Evolutionary conservation across 2,797 vertebrate species (phyloP).

Genomic region (Myotis findleyi): DNA sequence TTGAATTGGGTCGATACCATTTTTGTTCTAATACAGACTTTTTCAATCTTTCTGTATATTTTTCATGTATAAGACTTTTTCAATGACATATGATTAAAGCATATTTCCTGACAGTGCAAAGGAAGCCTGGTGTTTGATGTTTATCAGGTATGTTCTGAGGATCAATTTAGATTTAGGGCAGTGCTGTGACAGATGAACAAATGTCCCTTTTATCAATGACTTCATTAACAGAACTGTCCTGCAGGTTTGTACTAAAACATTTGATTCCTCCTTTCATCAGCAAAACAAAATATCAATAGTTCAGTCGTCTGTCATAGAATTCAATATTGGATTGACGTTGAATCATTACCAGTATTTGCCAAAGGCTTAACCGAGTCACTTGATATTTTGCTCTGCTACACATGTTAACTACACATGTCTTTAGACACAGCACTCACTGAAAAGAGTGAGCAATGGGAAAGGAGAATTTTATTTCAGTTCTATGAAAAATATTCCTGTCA

Average conservation of each 20-base stretch:
- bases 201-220: background rate
- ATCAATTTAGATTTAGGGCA: slow-evolving; percentile 2
- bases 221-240: slow-evolving; percentile 49
- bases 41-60: background rate
- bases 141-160: background rate
- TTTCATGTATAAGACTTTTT: background rate
- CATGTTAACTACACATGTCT: slow-evolving; percentile 22
- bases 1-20: background rate
- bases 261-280: slow-evolving; percentile 53
- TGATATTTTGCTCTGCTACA: background rate
- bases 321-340: slow-evolving; percentile 53
- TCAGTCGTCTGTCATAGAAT: slow-evolving; percentile 24
- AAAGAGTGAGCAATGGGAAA: background rate
- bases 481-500: background rate
- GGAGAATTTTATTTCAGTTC: background rate
- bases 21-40: background rate
- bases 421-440: background rate
- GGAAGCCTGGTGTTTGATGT: background rate
- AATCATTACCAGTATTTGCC: slow-evolving; percentile 39
- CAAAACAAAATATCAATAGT: slow-evolving; percentile 57
- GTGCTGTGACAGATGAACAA: background rate
- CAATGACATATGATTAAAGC: background rate
- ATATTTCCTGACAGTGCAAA: background rate
- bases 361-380: slow-evolving; percentile 8
- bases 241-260: slow-evolving; percentile 28